Base-by-base conservation (phyloP, 1,140 invertebrate genomes). In the Bombus impatiens region DNA sequence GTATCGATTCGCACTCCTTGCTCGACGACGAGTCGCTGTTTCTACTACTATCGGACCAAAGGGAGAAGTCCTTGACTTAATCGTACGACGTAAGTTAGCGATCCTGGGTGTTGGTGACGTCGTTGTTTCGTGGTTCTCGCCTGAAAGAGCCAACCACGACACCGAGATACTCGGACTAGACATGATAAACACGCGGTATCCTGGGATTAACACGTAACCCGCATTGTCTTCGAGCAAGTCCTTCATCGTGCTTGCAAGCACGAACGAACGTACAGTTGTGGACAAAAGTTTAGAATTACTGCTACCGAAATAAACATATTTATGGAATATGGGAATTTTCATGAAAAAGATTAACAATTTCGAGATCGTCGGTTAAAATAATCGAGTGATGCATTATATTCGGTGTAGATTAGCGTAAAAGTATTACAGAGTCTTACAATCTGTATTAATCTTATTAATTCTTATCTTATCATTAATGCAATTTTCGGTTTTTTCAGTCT, bases 131-230 rank as follows among this genome's bases (percentile, higher is more conserved):
- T 32, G 72, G 79, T 70, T 35, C 32, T 35, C 65, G 32, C 44
- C 47, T 78, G 74, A 68, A 81, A 82, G 76, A 81, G 44, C 77
- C 42, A 68, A 37, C 85, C 82, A 28, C 32, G 71, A 71, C 77
- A 78, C 75, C 76, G 77, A 89, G 78, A 70, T 67, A 80, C 75
- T 90, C 62, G 88, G 86, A 77, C 82, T 82, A 76, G 57, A 42
- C 68, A 62, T 84, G 86, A 90, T 90, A 90, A 90, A 90, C 88
- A 86, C 78, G 76, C 78, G 86, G 86, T 90, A 87, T 88, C 82
- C 71, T 71, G 89, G 86, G 89, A 90, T 90, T 90, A 90, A 90
- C 89, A 82, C 89, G 81, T 78, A 87, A 78, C 88, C 88, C 82
- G 86, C 78, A 90, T 90, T 90, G 89, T 87, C 88, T 84, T 86